Percentiles rank a stretch among this genome's conserved stretches.
phyloP scores from a whole-genome alignment of 2,888 invertebrate genomes.

The Tenthredo scrophulariae region DNA sequence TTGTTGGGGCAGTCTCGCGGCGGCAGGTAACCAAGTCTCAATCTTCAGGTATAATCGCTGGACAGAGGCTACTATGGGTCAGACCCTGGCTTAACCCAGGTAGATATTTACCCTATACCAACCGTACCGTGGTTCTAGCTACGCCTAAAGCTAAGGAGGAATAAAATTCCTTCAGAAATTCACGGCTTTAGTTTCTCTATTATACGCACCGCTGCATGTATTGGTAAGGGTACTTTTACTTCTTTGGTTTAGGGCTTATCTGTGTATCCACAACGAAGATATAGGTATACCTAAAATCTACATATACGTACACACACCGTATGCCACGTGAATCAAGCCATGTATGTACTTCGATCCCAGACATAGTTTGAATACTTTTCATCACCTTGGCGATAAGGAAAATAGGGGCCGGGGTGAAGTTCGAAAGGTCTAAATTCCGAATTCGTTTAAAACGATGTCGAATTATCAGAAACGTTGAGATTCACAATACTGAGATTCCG shows the following conservation, averaged over 20 bases:
- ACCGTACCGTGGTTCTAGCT: not conserved
- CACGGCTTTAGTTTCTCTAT: not conserved
- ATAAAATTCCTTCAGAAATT: not conserved
- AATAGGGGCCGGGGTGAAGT: not conserved
- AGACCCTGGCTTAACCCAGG: conserved; percentile 13
- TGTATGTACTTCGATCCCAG: too few relatives aligned
- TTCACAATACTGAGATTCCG: too few relatives aligned
- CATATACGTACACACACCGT: not conserved
- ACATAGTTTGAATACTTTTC: too few relatives aligned
- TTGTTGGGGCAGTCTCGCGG: conserved; percentile 43
- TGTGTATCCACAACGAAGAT: not conserved
- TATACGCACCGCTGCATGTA: not conserved
- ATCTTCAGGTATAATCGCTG: conserved; percentile 24
- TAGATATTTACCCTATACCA: conserved; percentile 8
- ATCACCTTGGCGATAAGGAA: not conserved
- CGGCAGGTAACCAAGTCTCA: conserved; percentile 8
- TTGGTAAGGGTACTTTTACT: not conserved
- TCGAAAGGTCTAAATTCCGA: not conserved
- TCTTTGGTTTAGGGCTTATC: not conserved
- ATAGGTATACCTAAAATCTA: not conserved
- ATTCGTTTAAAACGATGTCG: too few relatives aligned
- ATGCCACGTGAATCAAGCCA: not conserved
- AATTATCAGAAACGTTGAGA: too few relatives aligned
- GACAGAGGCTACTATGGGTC: not conserved
- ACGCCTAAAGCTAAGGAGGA: not conserved